These are phyloP conservation scores for Flexamia atlantica DNA, from an alignment of 2,888 invertebrate genomes.

Conservation along the genomic window DNA sequence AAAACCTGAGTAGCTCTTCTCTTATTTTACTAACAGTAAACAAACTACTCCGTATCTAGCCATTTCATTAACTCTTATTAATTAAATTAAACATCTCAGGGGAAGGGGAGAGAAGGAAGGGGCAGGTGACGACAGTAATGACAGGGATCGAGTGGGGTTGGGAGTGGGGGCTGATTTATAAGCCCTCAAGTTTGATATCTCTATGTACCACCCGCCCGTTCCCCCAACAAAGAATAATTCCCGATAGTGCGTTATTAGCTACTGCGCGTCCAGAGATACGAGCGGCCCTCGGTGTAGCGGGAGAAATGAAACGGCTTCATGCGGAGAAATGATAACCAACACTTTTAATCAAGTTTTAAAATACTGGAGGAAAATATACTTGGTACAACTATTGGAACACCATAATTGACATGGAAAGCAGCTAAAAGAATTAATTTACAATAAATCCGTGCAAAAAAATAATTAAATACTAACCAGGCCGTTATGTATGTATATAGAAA, in stretches of 20 bases:
- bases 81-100: neutral
- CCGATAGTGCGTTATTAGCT: neutral
- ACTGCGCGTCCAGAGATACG: neutral
- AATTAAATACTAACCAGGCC: no score
- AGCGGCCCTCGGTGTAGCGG: neutral
- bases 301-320: neutral
- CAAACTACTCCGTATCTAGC: neutral
- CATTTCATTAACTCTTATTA: neutral
- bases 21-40: no score
- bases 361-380: no score
- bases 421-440: no score
- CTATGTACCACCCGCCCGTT: constrained; percentile 31
- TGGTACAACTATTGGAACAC: no score
- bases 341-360: no score
- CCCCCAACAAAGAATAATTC: neutral
- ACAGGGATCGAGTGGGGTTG: neutral
- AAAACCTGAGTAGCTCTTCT: no score
- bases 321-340: no score
- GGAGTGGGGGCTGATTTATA: constrained; percentile 15
- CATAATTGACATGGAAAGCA: no score
- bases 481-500: no score
- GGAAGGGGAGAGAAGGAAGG: neutral
- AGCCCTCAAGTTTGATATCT: constrained; percentile 43
- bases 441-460: no score
- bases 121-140: constrained; percentile 16